phyloP scores from a whole-genome alignment of 2,888 invertebrate species.

The Cosmorhoe ocellata region DNA sequence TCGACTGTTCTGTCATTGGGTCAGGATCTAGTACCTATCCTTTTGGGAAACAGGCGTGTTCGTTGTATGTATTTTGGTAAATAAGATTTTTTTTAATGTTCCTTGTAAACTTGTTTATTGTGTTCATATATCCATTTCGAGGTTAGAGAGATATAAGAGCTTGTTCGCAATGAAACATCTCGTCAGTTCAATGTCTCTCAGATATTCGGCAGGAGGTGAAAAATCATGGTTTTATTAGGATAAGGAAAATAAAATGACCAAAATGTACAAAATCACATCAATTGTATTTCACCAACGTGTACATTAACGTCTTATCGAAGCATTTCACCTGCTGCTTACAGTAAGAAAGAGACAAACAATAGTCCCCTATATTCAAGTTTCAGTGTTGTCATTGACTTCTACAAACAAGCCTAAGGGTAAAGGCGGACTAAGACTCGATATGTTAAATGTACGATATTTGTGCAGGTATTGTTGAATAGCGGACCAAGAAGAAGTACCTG shows the following conservation, averaged over 20 bases:
- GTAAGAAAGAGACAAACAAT: constrained; percentile 64
- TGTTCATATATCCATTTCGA: too few relatives aligned
- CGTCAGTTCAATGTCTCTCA: too few relatives aligned
- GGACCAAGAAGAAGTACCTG: constrained; percentile 26
- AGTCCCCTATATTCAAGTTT: constrained; percentile 62
- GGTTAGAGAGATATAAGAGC: too few relatives aligned
- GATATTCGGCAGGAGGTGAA: too few relatives aligned
- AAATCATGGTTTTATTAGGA: background rate
- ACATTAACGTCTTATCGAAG: constrained; percentile 79
- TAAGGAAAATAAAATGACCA: constrained; percentile 60
- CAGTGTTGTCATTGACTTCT: constrained; percentile 60
- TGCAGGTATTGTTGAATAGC: constrained; percentile 19
- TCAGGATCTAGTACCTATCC: too few relatives aligned
- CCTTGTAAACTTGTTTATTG: too few relatives aligned
- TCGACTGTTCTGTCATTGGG: too few relatives aligned
- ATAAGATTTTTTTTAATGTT: too few relatives aligned
- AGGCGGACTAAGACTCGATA: constrained; percentile 72
- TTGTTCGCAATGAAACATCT: too few relatives aligned
- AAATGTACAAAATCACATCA: constrained; percentile 79
- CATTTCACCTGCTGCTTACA: constrained; percentile 76
- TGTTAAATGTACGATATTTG: constrained; percentile 55
- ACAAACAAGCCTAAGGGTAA: constrained; percentile 74
- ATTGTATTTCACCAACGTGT: constrained; percentile 83
- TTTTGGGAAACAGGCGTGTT: too few relatives aligned
- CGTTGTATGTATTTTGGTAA: too few relatives aligned